A percentile compares a stretch with the other conserved stretches of the same genome.
phyloP scores from a whole-genome alignment of 2,113 vertebrate genomes.

The Anser brachyrhynchus region DNA sequence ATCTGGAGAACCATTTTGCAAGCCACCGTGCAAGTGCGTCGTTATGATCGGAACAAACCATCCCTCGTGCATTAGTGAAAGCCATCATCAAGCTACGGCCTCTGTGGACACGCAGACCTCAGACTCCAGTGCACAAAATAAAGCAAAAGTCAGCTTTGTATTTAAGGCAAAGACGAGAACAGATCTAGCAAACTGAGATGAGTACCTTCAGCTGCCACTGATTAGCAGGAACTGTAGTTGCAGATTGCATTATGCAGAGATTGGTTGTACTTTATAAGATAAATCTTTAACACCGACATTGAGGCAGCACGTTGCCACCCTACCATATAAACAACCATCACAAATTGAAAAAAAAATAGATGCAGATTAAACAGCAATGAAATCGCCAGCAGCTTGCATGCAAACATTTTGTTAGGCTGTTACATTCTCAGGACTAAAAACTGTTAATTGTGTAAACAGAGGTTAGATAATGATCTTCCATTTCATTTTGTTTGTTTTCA shows the following conservation, averaged over 20 bases:
- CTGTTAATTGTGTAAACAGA: background rate
- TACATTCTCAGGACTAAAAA: slow-evolving; percentile 32
- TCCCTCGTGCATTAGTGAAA: background rate
- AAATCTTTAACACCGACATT: background rate
- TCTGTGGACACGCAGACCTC: background rate
- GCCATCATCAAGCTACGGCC: background rate
- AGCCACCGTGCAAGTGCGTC: background rate
- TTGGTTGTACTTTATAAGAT: accelerated
- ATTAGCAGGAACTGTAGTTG: background rate
- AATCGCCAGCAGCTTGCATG: slow-evolving; percentile 49
- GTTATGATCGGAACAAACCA: background rate
- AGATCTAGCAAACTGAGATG: background rate
- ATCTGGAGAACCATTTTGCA: background rate
- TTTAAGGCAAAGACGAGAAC: slow-evolving; percentile 39
- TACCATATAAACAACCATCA: background rate
- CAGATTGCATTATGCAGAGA: background rate
- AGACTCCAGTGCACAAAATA: background rate
- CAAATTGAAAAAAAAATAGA: background rate
- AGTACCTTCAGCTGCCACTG: background rate
- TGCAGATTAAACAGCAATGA: slow-evolving; percentile 28
- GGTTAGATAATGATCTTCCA: background rate
- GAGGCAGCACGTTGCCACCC: background rate
- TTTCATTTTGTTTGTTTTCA: background rate
- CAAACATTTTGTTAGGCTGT: slow-evolving; percentile 43
- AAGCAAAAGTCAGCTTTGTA: background rate